Conservation (phyloP, 1,140 invertebrate genomes). For the Ceratitis capitata region DNA sequence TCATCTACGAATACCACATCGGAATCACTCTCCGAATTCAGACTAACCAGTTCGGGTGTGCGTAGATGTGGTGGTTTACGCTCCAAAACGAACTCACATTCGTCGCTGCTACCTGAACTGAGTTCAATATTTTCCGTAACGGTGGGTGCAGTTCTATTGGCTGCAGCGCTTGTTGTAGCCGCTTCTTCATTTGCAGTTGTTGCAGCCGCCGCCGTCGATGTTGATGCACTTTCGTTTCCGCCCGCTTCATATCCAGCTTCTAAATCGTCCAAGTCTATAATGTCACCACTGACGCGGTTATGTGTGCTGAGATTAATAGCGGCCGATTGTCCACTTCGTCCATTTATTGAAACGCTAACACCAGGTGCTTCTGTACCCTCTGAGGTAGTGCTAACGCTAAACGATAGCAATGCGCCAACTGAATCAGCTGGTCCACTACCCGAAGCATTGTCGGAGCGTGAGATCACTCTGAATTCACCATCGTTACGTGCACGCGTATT, state of each 20-base stretch:
- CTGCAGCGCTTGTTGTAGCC: background rate
- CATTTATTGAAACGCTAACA: background rate
- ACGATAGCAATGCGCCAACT: conserved; percentile 20
- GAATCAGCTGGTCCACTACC: background rate
- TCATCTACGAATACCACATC: conserved; percentile 69
- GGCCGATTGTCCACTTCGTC: conserved; percentile 18
- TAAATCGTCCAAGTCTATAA: conserved; percentile 34
- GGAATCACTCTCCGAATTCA: conserved; percentile 69
- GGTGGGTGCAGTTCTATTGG: background rate
- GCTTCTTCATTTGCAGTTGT: background rate
- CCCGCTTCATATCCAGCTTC: background rate
- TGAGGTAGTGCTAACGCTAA: conserved; percentile 22
- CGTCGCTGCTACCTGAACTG: conserved; percentile 50
- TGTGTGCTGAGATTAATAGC: conserved; percentile 46
- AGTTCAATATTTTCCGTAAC: conserved; percentile 44
- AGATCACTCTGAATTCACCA: conserved; percentile 22
- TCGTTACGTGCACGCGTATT: conserved; percentile 51
- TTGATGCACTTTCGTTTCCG: background rate
- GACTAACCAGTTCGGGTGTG: conserved; percentile 70
- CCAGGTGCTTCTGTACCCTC: conserved; percentile 32
- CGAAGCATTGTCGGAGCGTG: background rate
- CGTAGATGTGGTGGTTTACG: conserved; percentile 70
- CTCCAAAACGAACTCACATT: conserved; percentile 62
- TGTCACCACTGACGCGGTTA: conserved; percentile 38
- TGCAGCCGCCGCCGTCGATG: background rate